These are phyloP conservation scores for Hippocampus mohnikei DNA, from an alignment of 2,113 vertebrate genomes.

Conservation along the genomic window DNA sequence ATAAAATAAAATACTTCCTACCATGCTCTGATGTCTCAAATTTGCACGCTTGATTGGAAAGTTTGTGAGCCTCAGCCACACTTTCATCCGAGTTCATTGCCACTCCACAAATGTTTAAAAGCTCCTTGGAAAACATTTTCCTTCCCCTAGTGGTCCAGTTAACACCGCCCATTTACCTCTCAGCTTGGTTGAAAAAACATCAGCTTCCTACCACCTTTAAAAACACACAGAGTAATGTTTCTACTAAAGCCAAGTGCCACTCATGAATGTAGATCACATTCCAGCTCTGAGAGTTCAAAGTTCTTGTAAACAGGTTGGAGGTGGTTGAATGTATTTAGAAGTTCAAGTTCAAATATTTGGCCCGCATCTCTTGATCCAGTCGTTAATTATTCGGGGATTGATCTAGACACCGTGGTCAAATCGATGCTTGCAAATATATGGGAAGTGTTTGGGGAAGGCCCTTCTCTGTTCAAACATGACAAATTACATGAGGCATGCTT, in stretches of 20 bases:
- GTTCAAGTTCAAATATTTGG: slow-evolving; percentile 1
- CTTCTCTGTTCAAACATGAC: background rate
- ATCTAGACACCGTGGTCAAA: background rate
- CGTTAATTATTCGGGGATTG: background rate
- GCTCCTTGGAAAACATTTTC: slow-evolving; percentile 52
- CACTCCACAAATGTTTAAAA: slow-evolving; percentile 40
- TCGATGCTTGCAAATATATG: background rate
- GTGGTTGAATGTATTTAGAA: background rate
- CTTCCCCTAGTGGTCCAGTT: slow-evolving; percentile 36
- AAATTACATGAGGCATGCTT: no score
- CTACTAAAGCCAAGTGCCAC: slow-evolving; percentile 36
- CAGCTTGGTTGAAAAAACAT: slow-evolving; percentile 55
- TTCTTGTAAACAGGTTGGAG: background rate
- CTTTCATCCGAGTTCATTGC: slow-evolving; percentile 17
- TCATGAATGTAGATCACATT: slow-evolving; percentile 22
- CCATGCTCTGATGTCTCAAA: background rate
- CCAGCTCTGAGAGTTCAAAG: background rate
- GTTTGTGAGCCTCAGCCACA: slow-evolving; percentile 12
- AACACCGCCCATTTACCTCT: slow-evolving; percentile 57
- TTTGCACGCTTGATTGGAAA: background rate
- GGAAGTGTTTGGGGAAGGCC: background rate
- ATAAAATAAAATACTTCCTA: background rate
- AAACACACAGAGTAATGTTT: slow-evolving; percentile 36
- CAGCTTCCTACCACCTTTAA: slow-evolving; percentile 18
- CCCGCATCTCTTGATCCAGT: background rate